Evolutionary conservation across 2,888 invertebrate genomes (phyloP).

Genomic region (Drymonia ruficornis): DNA sequence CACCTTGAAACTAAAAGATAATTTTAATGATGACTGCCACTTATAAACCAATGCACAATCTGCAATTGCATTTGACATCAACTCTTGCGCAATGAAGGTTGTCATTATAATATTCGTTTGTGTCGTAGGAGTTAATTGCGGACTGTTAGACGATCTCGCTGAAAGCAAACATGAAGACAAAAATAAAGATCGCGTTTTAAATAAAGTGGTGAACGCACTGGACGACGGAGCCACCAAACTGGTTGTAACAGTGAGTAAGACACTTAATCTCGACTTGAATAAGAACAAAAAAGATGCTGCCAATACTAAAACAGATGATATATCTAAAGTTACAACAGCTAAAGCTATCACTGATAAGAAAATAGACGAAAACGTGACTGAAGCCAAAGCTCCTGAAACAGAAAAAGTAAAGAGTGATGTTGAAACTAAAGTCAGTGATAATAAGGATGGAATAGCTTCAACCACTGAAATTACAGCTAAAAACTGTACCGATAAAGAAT

Average conservation of each 20-base stretch:
- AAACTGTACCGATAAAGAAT: background rate
- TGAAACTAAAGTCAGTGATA: background rate
- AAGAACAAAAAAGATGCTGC: background rate
- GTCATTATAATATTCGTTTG: background rate
- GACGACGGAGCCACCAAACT: background rate
- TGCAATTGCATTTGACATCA: background rate
- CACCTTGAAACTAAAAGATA: background rate
- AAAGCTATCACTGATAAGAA: background rate
- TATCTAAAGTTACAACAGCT: background rate
- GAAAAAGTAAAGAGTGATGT: background rate
- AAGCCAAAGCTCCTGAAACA: background rate
- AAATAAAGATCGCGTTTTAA: background rate
- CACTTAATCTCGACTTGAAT: background rate
- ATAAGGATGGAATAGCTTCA: background rate
- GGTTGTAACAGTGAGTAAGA: background rate
- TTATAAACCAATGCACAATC: background rate
- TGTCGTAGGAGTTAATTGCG: background rate
- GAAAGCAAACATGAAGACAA: background rate
- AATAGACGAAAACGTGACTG: background rate
- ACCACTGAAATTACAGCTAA: background rate
- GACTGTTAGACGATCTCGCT: background rate
- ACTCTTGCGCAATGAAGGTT: background rate
- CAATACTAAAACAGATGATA: background rate
- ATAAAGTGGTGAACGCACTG: background rate
- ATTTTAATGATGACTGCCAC: background rate